Percentiles rank a stretch among this genome's conserved stretches.
Evolutionary conservation across 2,113 vertebrate genomes (phyloP).

Genomic region (Smithornis capensis): DNA sequence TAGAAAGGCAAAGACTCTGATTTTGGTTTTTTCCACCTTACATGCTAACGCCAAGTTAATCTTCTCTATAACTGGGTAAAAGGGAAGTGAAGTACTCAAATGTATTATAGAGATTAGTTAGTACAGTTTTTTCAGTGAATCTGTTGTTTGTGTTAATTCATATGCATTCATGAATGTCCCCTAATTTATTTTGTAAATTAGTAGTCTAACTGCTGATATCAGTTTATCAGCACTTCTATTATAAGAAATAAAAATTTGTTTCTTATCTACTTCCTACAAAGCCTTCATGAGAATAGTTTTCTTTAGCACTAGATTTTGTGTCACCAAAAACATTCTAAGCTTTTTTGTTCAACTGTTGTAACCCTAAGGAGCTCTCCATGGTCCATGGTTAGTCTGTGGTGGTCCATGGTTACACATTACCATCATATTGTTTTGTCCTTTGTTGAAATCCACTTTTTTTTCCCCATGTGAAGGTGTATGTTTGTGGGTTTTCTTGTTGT

Average conservation of each 20-base stretch:
- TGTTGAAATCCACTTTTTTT: not conserved
- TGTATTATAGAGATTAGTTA: not conserved
- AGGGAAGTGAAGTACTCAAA: not conserved
- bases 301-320: not conserved
- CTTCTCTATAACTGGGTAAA: not conserved
- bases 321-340: not conserved
- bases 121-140: not conserved
- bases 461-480: not conserved
- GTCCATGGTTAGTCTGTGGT: too few relatives aligned
- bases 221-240: not conserved
- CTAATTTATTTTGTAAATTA: not conserved
- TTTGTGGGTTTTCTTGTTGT: too few relatives aligned
- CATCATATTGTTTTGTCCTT: not conserved
- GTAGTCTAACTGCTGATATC: too few relatives aligned
- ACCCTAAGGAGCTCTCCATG: not conserved
- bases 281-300: not conserved
- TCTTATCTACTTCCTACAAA: not conserved
- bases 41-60: constrained; percentile 12
- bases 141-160: not conserved
- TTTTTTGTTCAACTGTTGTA: not conserved
- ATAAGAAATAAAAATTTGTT: not conserved
- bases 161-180: not conserved
- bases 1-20: not conserved
- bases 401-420: not conserved
- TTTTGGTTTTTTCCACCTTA: not conserved